These are phyloP conservation scores for Calcarius lapponicus DNA, from an alignment of 2,797 vertebrate genomes.

Conservation along the genomic window DNA sequence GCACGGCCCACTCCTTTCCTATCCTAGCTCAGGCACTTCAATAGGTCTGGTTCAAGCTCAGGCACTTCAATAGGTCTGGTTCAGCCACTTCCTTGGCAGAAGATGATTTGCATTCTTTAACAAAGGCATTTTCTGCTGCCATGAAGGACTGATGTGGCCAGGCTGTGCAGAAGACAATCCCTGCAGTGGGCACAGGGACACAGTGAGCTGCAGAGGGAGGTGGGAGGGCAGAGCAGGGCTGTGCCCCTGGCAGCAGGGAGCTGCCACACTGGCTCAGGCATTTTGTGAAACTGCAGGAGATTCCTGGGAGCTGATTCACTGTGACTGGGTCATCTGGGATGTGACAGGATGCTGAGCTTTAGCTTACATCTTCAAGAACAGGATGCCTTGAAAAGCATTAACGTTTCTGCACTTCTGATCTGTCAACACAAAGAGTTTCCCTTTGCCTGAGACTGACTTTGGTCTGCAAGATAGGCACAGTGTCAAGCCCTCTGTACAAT, in stretches of 20 bases:
- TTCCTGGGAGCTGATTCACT: neutral
- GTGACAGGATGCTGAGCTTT: neutral
- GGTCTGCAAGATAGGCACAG: neutral
- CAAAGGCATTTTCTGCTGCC: neutral
- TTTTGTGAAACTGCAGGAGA: neutral
- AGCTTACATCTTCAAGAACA: neutral
- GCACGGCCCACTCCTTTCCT: neutral
- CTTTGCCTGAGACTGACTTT: neutral
- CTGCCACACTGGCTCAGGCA: neutral
- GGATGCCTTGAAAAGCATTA: neutral
- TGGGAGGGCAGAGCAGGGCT: neutral
- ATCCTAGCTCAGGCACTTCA: neutral
- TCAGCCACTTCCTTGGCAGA: neutral
- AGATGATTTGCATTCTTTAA: neutral
- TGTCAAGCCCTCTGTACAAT: neutral
- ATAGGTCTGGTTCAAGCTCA: neutral
- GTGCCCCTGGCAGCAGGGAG: neutral
- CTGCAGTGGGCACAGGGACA: neutral
- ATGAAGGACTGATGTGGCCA: rapidly evolving
- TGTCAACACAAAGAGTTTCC: neutral
- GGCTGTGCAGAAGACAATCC: neutral
- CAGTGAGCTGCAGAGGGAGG: neutral
- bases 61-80: neutral
- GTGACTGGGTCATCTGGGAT: neutral
- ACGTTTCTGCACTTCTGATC: neutral